phyloP scores from a whole-genome alignment of 1,140 invertebrate species.

The Samia ricini region DNA sequence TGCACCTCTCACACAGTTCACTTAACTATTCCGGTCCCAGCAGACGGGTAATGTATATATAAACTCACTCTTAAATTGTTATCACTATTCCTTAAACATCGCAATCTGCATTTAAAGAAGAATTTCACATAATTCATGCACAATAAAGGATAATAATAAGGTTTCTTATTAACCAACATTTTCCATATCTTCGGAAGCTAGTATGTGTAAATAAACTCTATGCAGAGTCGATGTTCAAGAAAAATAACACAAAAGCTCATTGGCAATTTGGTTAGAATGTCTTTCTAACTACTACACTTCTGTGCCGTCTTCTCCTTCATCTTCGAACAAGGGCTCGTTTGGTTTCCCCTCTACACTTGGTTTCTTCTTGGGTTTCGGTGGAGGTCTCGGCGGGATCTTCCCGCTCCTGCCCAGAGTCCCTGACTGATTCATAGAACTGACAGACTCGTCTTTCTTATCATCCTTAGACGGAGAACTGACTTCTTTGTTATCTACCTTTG shows the following conservation, averaged over 20 bases:
- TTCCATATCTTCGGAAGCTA: not conserved
- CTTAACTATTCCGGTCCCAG: not conserved
- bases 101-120: not conserved
- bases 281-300: conserved; percentile 81
- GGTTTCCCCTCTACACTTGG: conserved; percentile 67
- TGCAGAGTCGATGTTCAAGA: conserved; percentile 12
- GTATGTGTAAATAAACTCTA: not conserved
- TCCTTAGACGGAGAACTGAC: conserved; percentile 58
- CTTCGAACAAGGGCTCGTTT: conserved; percentile 86
- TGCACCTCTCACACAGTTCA: conserved; percentile 1
- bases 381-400: conserved; percentile 88
- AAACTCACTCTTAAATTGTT: not conserved
- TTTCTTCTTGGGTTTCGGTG: conserved; percentile 89
- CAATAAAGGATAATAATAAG: too few relatives aligned
- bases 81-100: conserved; percentile 1
- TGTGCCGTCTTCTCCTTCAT: conserved; percentile 91
- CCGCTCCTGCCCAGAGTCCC: conserved; percentile 70
- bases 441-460: conserved; percentile 59
- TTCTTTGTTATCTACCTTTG: conserved; percentile 50
- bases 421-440: conserved; percentile 54
- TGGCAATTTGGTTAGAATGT: conserved; percentile 58
- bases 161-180: too few relatives aligned
- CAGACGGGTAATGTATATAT: not conserved
- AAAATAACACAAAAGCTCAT: conserved; percentile 47
- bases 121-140: too few relatives aligned